phyloP scores from a whole-genome alignment of 2,888 invertebrate genomes.

The Atrina japonica region DNA sequence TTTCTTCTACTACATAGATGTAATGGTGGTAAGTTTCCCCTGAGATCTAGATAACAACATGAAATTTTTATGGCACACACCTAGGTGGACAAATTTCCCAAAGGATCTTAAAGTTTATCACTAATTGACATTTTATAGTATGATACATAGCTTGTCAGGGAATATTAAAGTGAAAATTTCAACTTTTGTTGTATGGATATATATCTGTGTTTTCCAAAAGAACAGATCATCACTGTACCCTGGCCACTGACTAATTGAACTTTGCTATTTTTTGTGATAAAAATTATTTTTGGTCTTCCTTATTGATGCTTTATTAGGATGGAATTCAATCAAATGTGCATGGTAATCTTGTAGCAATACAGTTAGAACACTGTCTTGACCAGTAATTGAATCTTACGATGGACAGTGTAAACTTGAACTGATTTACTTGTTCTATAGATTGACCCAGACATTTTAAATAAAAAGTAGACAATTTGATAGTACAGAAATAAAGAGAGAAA shows the following conservation, averaged over 20 bases:
- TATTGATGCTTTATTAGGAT: conserved; percentile 23
- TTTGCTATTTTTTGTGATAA: conserved; percentile 21
- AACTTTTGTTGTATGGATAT: conserved; percentile 12
- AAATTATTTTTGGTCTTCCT: conserved; percentile 19
- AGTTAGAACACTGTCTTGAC: conserved; percentile 23
- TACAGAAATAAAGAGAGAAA: no score
- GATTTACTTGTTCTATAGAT: no score
- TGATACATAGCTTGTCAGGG: conserved; percentile 23
- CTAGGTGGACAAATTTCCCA: conserved; percentile 35
- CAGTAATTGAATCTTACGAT: conserved; percentile 30
- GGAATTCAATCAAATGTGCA: conserved; percentile 24
- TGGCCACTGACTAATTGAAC: conserved; percentile 19
- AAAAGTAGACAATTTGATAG: no score
- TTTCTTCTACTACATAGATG: conserved; percentile 14
- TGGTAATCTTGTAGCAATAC: not conserved
- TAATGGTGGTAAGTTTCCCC: conserved; percentile 19
- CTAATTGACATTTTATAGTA: conserved; percentile 44
- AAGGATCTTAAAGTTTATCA: conserved; percentile 39
- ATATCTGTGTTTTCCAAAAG: not conserved
- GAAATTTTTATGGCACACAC: conserved; percentile 32
- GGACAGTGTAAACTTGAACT: conserved; percentile 1
- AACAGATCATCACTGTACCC: not conserved
- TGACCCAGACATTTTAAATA: no score
- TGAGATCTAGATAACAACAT: conserved; percentile 22
- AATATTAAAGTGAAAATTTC: conserved; percentile 33